Base-by-base conservation (phyloP, 37 sponge, comb jelly and placozoan genomes). In the Aplysina aerophoba region DNA sequence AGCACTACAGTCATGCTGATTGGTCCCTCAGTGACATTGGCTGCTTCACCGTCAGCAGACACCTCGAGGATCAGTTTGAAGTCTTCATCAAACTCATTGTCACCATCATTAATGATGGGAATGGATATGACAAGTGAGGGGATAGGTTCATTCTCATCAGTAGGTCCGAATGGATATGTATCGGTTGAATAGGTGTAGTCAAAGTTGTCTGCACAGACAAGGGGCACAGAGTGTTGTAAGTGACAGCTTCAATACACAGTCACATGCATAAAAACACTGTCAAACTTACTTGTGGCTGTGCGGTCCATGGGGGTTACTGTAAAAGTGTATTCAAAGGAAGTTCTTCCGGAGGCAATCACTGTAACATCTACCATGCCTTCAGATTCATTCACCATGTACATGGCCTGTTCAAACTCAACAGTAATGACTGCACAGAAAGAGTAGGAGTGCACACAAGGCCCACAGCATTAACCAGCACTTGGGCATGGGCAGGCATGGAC, bases 271-370 rank as follows among this genome's bases (percentile, higher is more conserved):
- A 58, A 15, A n/a, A 62, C 24, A 13, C 24, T 4, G 8, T 11
- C 50, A 3, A 44, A 44, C 50, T 44, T 44, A 44, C 50, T 44
- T 44, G 50, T 44, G 50, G 50, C 78, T 36, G 31, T 36, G 21
- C 39, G 39, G 78, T 75, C 53, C 78, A 75, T 75, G 21, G 78
- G 44, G n/a, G 54, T 41, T 13, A 75, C 78, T 41, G 31, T 19
- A 24, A 75, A 20, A 8, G 20, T 44, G 78, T 53, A 75, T 24
- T 15, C 11, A 25, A 75, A 75, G 37, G 78, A 40, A 4, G 78
- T 44, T 30, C 40, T 50, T 1, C 50, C 50, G 8, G 78, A 75
- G 41, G 78, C 78, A 3, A 75, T 3, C 16, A 75, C 21, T 4
- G 8, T 41, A 36, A 75, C 78, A 4, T 53, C n/a, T 36, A 75